Evolutionary conservation across 2,797 vertebrate genomes (phyloP), one percentile per base, ranked within the genome.

Genomic region (Melanotaenia parkinsoni): DNA sequence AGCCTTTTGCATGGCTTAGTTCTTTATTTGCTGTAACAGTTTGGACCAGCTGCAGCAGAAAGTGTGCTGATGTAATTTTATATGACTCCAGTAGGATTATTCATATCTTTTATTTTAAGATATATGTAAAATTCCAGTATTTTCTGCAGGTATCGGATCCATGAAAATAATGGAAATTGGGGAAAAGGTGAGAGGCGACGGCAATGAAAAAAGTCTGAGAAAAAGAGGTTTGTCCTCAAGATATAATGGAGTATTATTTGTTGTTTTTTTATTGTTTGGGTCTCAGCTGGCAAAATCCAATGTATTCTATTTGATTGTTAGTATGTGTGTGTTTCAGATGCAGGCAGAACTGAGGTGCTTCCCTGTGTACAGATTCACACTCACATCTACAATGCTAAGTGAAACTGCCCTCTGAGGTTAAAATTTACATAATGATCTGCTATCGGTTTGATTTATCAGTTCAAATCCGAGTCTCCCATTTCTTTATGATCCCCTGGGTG

Each of bases 401-500:
- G 74, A 71, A 79, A 71, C 70, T 81, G 84, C 75, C 84, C 86
- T 86, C 59, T 4, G 40, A 89, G 89, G 85, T 89, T 74, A 84
- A 26, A 63, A 91, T 92, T 87, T 86, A 77, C 90, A 91, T 91
- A 90, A 90, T 74, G 80, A 82, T 84, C 35, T n/a, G 37, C 24
- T 76, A 87, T 82, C 70, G 53, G 58, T 84, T 87, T 91, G 91
- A 92, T 91, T 88, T 88, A 92, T 90, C 54, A 43, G 35, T 72
- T 86, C 50, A 76, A 72, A 77, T 87, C n/a, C 67, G 59, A 60
- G 53, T 53, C 63, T 76, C 69, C 32, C 57, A 45, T 67, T 22
- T 77, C 58, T 54, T 51, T 65, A 37, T 30, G 6, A 67, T 87
- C 86, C 82, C 83, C 61, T 35, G 83, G 81, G 85, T 72, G 61